A percentile compares a stretch with the other conserved stretches of the same genome.
Evolutionary conservation across 2,888 invertebrate genomes (phyloP).

Genomic region (Mallateleia sp.): DNA sequence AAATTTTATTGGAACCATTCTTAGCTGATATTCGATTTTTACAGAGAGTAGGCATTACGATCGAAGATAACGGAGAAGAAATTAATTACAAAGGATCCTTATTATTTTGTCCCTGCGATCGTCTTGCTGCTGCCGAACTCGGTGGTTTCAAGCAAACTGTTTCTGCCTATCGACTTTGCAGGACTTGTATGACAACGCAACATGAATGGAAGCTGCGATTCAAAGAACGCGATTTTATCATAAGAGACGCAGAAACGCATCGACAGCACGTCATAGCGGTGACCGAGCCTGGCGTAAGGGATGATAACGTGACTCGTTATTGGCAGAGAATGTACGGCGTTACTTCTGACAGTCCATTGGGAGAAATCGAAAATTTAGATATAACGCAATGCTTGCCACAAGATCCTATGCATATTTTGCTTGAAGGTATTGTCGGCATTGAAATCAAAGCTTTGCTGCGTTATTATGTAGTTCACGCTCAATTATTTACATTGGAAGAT

Average conservation of each 20-base stretch:
- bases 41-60: slow-evolving; percentile 60
- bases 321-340: slow-evolving; percentile 49
- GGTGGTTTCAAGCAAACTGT: slow-evolving; percentile 79
- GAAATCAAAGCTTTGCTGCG: slow-evolving; percentile 7
- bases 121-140: slow-evolving; percentile 69
- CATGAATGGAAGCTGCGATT: slow-evolving; percentile 25
- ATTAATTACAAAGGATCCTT: slow-evolving; percentile 70
- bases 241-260: slow-evolving; percentile 18
- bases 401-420: slow-evolving; percentile 35
- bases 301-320: no score
- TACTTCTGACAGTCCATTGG: slow-evolving; percentile 18
- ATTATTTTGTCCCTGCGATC: slow-evolving; percentile 73
- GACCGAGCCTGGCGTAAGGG: not conserved
- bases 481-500: not conserved
- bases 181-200: slow-evolving; percentile 56
- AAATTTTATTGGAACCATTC: slow-evolving; percentile 47
- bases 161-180: slow-evolving; percentile 72
- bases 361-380: slow-evolving; percentile 24
- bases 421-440: slow-evolving; percentile 21
- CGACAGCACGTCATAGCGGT: slow-evolving; percentile 34
- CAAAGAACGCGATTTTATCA: slow-evolving; percentile 5
- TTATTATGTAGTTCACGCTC: not conserved
- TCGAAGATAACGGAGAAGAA: slow-evolving; percentile 15
- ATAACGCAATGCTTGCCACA: slow-evolving; percentile 29
- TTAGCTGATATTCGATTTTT: slow-evolving; percentile 58